These are phyloP conservation scores for Lithosia quadra DNA, from an alignment of 2,888 invertebrate species.

Conservation along the genomic window DNA sequence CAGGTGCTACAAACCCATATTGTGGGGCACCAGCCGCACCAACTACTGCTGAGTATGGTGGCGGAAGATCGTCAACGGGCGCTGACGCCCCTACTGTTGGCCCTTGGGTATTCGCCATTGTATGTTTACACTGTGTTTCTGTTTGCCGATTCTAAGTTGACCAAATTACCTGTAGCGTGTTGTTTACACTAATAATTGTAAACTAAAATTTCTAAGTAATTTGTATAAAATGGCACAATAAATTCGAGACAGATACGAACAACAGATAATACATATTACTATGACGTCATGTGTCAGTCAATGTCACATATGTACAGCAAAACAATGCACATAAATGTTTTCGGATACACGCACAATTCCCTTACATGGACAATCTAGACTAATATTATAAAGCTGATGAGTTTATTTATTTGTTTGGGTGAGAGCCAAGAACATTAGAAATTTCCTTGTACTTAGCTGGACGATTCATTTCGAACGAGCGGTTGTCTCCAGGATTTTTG, in stretches of 20 bases:
- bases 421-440: no score
- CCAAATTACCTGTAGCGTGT: constrained; percentile 9
- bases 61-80: constrained; percentile 76
- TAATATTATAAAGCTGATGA: no score
- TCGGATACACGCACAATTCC: constrained; percentile 6
- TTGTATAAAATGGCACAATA: constrained; percentile 34
- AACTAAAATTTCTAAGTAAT: constrained; percentile 37
- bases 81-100: constrained; percentile 63
- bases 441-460: no score
- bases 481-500: no score
- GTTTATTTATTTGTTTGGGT: no score
- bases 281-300: constrained; percentile 54
- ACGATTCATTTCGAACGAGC: no score
- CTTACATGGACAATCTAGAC: no score
- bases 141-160: constrained; percentile 4
- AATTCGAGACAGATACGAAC: constrained; percentile 18
- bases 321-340: constrained; percentile 11
- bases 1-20: constrained; percentile 72
- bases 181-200: constrained; percentile 11
- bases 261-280: constrained; percentile 37
- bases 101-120: constrained; percentile 70
- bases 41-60: constrained; percentile 81
- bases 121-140: constrained; percentile 11
- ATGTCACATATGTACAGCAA: constrained; percentile 29
- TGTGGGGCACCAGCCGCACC: constrained; percentile 78